Base-by-base conservation (phyloP, 2,888 invertebrate species). In the Hyposoter dolosus region DNA sequence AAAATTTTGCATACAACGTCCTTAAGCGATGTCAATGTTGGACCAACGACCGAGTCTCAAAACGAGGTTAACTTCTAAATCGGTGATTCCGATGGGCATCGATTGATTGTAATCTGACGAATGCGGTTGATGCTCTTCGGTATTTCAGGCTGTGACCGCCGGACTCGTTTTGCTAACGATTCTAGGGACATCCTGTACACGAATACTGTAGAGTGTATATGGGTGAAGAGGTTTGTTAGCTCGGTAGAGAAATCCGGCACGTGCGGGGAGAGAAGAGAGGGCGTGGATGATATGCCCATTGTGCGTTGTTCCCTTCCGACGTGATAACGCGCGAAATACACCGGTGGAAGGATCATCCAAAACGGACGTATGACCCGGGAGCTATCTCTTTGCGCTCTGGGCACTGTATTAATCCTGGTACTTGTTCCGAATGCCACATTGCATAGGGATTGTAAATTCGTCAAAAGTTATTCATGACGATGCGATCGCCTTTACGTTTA, bases 321-420 rank as follows among this genome's bases (percentile, higher is more conserved):
- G 45, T 79, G 69, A 79, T 71, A 69, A 68, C 71, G 75, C 60
- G 56, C 74, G 75, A 74, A 78, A 79, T 78, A 74, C 74, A 66
- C 78, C 78, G 65, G 32, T 75, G 74, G 43, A 75, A 79, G 82
- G 85, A 82, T 77, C 77, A 60, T 75, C 43, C 32, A 69, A 75
- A 82, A 76, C 69, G 82, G 78, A 79, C 82, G 69, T 65, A 75
- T 71, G 69, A 35, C 56, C 66, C 72, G 40, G 69, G 66, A 43
- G 72, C 84, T 81, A 84, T 85, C 85, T 85, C 82, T 78, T 85
- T 56, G 71, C 71, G 32, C 71, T 77, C 60, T 68, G 81, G 63
- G 45, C 76, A 82, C 77, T 77, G 63, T 85, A 85, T 85, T 78
- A 85, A 85, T 85, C 78, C 84, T 50, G 45, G 72, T 47, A 47